Conservation (phyloP, 2,888 invertebrate genomes). For the Serrognathus titanus region DNA sequence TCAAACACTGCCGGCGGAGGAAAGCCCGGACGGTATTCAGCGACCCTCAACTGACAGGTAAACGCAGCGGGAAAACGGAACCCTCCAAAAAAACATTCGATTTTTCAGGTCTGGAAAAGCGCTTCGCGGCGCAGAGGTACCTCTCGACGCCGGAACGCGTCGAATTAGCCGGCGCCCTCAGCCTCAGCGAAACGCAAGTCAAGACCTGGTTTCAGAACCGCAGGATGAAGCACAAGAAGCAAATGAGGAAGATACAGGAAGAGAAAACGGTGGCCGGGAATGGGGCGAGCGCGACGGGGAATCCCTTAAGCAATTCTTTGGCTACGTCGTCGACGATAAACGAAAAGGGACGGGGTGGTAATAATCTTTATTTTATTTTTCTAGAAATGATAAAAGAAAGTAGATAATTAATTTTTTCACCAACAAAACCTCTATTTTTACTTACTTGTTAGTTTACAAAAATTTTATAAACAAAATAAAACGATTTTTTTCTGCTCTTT, state of each 20-base stretch:
- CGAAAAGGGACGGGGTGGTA: too few species aligned
- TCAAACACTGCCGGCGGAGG: conserved; percentile 90
- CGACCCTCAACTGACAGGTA: conserved; percentile 68
- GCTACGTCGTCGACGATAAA: too few species aligned
- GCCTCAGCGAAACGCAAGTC: conserved; percentile 89
- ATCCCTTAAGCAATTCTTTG: too few species aligned
- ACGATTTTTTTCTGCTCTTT: too few species aligned
- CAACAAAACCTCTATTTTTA: too few species aligned
- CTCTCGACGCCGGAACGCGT: conserved; percentile 95
- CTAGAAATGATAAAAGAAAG: too few species aligned
- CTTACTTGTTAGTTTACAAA: too few species aligned
- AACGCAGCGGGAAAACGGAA: neutral
- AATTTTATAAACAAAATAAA: too few species aligned
- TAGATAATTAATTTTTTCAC: too few species aligned
- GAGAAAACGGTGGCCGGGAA: conserved; percentile 36
- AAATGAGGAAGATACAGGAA: conserved; percentile 69
- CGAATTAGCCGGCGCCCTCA: conserved; percentile 88
- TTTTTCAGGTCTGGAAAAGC: conserved; percentile 76
- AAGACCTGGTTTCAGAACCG: conserved; percentile 99
- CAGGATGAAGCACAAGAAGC: conserved; percentile 95
- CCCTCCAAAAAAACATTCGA: neutral
- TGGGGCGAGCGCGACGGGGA: neutral
- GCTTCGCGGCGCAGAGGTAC: conserved; percentile 93
- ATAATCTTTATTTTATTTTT: too few species aligned
- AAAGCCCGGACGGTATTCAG: conserved; percentile 94